Evolutionary conservation across 1,140 invertebrate species (phyloP), one percentile per base, ranked within the genome.

Genomic region (Globodera ellingtonae): DNA sequence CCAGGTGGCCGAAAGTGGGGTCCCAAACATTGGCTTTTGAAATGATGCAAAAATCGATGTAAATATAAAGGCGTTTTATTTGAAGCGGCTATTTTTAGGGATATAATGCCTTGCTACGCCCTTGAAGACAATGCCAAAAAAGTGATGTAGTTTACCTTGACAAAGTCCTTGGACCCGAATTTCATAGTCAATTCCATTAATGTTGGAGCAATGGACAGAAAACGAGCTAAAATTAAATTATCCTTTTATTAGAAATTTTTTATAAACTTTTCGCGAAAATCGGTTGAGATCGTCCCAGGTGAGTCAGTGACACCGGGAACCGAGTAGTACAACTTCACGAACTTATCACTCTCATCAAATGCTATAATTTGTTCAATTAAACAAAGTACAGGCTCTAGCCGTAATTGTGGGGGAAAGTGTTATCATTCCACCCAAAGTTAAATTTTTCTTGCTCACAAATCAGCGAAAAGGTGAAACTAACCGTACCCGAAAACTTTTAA

Each of bases 331-430:
- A 86, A 75, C 65, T 86, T 86, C 0, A 86, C 84, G 72, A 86
- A 86, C 72, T 86, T 86, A 24, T 86, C 85, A 77, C 85, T 86
- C 67, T 86, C 83, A 72, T 86, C 85, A 62, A 83, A 87, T 24
- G 82, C 85, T 83, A 52, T 82, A 84, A 35, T 35, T 35, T 35
- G 35, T 35, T 3, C 35, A 35, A 35, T 35, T 35, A 35, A 35
- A 35, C 35, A 35, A 35, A 35, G 35, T 69, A 24, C 65, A 3
- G 21, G 56, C 21, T 21, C 13, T 21, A 72, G 2, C n/a, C n/a
- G 3, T 13, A 66, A 2, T 72, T 72, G 21, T 72, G 71, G 71
- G 56, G 13, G n/a, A 1, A 1, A 21, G n/a, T 72, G 6, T 81
- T 21, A 15, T 46, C 13, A 67, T 76, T 35, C 1, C 35, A 35